phyloP scores from a whole-genome alignment of 2,888 invertebrate species.

The Apodemia hepburni region DNA sequence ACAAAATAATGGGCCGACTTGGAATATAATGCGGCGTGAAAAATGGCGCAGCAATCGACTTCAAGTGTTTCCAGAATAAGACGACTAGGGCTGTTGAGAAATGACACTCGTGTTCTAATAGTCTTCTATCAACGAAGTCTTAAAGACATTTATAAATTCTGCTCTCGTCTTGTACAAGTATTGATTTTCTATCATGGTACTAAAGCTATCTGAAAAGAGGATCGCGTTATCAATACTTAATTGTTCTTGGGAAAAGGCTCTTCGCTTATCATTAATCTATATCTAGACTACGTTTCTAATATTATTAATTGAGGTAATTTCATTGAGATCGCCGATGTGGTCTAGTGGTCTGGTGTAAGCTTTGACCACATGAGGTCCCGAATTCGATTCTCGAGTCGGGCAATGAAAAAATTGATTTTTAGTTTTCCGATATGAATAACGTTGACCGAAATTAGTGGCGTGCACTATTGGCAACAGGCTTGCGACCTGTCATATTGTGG shows the following conservation, averaged over 20 bases:
- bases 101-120: constrained; percentile 20
- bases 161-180: neutral
- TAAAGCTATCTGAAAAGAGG: neutral
- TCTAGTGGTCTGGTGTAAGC: too few species aligned
- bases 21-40: constrained; percentile 24
- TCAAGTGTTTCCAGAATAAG: constrained; percentile 17
- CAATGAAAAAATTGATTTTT: too few species aligned
- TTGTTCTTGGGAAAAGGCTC: neutral
- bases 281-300: too few species aligned
- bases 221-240: neutral
- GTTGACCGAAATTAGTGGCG: too few species aligned
- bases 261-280: neutral
- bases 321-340: too few species aligned
- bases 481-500: too few species aligned
- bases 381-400: too few species aligned
- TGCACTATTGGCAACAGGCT: too few species aligned
- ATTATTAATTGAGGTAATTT: too few species aligned
- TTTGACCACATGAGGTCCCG: too few species aligned
- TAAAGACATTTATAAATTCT: constrained; percentile 13
- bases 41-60: constrained; percentile 18
- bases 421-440: too few species aligned
- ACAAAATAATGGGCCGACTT: constrained; percentile 25
- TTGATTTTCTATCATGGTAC: constrained; percentile 2
- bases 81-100: constrained; percentile 22
- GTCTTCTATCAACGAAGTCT: constrained; percentile 18